Percentiles rank a stretch among this genome's conserved stretches.
These are phyloP conservation scores for Lasioglossum marginatum DNA, from an alignment of 2,888 invertebrate genomes.

Conservation along the genomic window DNA sequence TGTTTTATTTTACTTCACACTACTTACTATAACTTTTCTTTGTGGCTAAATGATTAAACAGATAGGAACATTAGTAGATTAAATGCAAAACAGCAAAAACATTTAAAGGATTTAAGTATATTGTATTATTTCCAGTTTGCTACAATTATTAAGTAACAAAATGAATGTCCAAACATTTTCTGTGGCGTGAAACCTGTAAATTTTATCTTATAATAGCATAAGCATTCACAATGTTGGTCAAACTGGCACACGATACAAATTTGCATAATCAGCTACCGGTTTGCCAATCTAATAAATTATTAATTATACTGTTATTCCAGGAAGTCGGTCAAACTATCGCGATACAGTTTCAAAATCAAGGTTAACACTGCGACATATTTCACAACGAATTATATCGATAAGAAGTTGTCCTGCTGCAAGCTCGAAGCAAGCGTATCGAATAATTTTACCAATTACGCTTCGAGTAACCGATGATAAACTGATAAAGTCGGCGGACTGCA, in stretches of 20 bases:
- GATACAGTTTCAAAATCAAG: slow-evolving; percentile 11
- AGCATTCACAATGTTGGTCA: neutral
- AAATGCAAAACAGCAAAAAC: neutral
- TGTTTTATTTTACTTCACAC: neutral
- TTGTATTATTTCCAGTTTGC: neutral
- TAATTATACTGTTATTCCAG: neutral
- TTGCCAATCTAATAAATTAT: neutral
- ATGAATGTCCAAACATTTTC: neutral
- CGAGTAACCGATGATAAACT: slow-evolving; percentile 14
- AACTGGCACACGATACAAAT: neutral
- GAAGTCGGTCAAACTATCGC: slow-evolving; percentile 14
- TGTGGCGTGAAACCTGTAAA: neutral
- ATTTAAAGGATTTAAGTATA: neutral
- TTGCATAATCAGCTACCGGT: neutral
- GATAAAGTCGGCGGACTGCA: slow-evolving; percentile 23
- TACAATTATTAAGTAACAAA: neutral
- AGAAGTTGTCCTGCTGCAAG: slow-evolving; percentile 17
- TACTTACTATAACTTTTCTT: neutral
- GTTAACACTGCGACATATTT: neutral
- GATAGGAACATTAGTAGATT: neutral
- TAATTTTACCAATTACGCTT: slow-evolving; percentile 27
- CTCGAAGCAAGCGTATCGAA: slow-evolving; percentile 38
- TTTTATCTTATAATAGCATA: neutral
- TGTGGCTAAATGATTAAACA: no score
- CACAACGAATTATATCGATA: slow-evolving; percentile 35